A percentile compares a stretch with the other conserved stretches of the same genome.
These are phyloP conservation scores for Crossocerus cetratus DNA, from an alignment of 2,888 invertebrate species.

Conservation along the genomic window DNA sequence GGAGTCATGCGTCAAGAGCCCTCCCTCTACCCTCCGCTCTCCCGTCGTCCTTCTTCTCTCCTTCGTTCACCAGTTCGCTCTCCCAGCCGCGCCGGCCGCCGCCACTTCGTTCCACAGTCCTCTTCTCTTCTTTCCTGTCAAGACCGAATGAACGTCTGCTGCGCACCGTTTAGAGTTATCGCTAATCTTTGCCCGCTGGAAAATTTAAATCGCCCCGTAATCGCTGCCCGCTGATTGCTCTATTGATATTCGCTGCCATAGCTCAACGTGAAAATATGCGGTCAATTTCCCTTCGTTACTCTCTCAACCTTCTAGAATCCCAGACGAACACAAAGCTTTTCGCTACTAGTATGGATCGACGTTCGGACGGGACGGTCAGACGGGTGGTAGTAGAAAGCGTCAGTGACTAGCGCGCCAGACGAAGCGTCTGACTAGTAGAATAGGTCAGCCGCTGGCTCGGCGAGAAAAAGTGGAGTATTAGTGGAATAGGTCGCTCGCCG, in stretches of 20 bases:
- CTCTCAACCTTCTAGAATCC: too few relatives aligned
- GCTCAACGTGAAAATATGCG: too few relatives aligned
- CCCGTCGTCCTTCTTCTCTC: constrained; percentile 4
- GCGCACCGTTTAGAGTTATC: background rate
- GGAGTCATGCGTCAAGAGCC: constrained; percentile 72
- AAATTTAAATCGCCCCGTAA: background rate
- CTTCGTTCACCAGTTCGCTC: constrained; percentile 1
- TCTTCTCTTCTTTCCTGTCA: background rate
- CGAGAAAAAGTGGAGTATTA: background rate
- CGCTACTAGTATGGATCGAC: too few relatives aligned
- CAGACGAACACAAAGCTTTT: too few relatives aligned
- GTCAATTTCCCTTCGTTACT: too few relatives aligned
- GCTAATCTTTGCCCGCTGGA: background rate
- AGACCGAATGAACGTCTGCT: background rate
- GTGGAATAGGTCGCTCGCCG: constrained; percentile 31
- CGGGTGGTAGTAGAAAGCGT: too few relatives aligned
- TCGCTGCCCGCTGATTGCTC: background rate
- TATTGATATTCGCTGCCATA: too few relatives aligned
- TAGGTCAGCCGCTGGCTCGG: too few relatives aligned
- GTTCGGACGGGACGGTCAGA: too few relatives aligned
- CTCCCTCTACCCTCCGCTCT: constrained; percentile 25
- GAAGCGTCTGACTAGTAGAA: too few relatives aligned
- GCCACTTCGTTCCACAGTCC: background rate
- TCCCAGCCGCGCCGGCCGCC: background rate
- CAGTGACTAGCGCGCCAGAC: too few relatives aligned